Evolutionary conservation across 2,888 invertebrate genomes (phyloP).

Genomic region (Xestia rhomboidea): DNA sequence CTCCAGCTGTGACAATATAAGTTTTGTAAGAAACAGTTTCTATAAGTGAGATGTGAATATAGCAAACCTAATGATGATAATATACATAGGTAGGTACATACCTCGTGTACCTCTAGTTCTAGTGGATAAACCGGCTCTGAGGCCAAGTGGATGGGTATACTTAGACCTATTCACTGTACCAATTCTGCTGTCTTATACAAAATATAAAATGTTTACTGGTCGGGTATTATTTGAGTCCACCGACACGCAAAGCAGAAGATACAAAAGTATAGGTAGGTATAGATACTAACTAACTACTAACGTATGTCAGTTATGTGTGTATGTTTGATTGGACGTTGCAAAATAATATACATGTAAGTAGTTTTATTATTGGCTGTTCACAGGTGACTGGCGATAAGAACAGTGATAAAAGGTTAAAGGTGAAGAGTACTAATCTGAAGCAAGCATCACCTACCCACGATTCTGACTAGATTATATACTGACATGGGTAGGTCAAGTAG

Average conservation of each 20-base stretch:
- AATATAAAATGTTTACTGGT: neutral
- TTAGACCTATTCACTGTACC: neutral
- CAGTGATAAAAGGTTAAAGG: conserved; percentile 24
- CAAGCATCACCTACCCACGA: neutral
- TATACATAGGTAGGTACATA: no score
- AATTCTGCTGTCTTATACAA: neutral
- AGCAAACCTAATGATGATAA: neutral
- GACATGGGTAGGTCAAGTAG: neutral
- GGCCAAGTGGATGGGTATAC: neutral
- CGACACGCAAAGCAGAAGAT: no score
- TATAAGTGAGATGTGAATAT: neutral
- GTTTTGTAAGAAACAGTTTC: neutral
- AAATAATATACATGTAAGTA: neutral
- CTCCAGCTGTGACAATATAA: no score
- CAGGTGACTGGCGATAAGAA: conserved; percentile 3
- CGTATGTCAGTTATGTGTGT: neutral
- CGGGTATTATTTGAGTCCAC: no score
- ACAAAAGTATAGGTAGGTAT: neutral
- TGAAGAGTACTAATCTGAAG: neutral
- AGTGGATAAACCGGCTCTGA: neutral
- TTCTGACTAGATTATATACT: neutral
- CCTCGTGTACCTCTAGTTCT: neutral
- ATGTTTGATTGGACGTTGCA: neutral
- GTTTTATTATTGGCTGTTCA: neutral
- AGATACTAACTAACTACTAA: neutral